These are phyloP conservation scores for Sebastes taczanowskii DNA, from an alignment of 2,797 vertebrate species.

Conservation along the genomic window DNA sequence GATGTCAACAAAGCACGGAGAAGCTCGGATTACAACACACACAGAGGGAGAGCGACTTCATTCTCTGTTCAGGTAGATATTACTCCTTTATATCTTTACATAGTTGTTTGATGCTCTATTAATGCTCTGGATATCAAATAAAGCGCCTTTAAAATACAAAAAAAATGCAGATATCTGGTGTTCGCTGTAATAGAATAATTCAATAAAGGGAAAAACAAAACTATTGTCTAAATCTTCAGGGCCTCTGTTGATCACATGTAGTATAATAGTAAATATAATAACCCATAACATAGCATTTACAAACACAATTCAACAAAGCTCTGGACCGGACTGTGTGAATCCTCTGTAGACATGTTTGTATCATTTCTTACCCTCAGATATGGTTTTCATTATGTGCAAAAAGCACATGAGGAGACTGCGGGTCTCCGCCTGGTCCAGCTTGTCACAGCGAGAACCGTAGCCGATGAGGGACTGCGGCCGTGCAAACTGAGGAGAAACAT, in stretches of 20 bases:
- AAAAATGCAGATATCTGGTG: background rate
- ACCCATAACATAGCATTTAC: background rate
- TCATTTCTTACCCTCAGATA: conserved; percentile 89
- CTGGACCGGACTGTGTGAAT: background rate
- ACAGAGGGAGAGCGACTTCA: no score
- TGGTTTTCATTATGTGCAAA: conserved; percentile 98
- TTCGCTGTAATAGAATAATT: background rate
- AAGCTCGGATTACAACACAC: no score
- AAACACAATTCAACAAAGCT: background rate
- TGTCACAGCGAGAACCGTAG: conserved; percentile 95
- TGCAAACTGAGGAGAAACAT: conserved; percentile 82
- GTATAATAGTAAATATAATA: background rate
- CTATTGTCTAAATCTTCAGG: background rate
- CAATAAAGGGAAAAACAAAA: background rate
- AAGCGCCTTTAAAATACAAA: background rate
- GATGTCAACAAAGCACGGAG: no score
- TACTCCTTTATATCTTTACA: no score
- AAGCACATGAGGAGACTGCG: conserved; percentile 97
- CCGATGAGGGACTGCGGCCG: conserved; percentile 96
- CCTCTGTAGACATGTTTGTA: background rate
- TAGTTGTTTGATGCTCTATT: no score
- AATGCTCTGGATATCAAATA: no score
- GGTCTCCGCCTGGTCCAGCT: conserved; percentile 97
- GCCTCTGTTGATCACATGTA: background rate
- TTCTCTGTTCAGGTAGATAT: no score